Evolutionary conservation across 1,140 invertebrate species (phyloP).

Genomic region (Pantala flavescens): DNA sequence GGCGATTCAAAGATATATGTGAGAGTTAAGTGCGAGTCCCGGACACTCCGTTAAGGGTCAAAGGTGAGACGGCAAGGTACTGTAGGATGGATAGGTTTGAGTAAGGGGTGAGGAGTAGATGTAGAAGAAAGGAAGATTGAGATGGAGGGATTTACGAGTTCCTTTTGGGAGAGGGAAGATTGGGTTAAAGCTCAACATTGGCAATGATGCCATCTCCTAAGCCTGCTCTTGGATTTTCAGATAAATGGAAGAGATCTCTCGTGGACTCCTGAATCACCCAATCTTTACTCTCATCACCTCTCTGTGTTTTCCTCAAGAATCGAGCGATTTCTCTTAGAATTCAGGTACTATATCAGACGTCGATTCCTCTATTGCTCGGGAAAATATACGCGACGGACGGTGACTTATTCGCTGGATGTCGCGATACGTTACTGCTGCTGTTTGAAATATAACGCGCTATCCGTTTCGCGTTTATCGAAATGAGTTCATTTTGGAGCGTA

Average conservation of each 20-base stretch:
- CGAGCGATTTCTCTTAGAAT: neutral
- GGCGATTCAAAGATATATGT: no score
- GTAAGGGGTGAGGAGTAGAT: neutral
- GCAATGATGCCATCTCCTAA: neutral
- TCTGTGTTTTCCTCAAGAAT: neutral
- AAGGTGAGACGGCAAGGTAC: neutral
- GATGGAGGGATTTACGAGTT: neutral
- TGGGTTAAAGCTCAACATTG: neutral
- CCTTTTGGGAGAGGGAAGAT: neutral
- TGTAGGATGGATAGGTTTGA: neutral
- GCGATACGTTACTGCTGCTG: no score
- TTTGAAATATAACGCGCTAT: no score
- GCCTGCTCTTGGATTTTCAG: neutral
- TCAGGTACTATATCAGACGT: neutral
- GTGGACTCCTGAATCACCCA: neutral
- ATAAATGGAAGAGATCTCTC: neutral
- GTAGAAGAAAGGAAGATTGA: neutral
- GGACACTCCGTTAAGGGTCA: neutral
- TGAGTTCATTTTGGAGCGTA: no score
- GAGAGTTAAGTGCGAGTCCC: no score
- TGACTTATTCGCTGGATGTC: no score
- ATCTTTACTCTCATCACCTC: neutral
- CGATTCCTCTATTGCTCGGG: no score
- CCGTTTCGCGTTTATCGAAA: no score
- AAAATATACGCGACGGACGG: no score